A percentile compares a stretch with the other conserved stretches of the same genome.
Conservation (phyloP, 2,113 vertebrate species). For the Nestor notabilis region DNA sequence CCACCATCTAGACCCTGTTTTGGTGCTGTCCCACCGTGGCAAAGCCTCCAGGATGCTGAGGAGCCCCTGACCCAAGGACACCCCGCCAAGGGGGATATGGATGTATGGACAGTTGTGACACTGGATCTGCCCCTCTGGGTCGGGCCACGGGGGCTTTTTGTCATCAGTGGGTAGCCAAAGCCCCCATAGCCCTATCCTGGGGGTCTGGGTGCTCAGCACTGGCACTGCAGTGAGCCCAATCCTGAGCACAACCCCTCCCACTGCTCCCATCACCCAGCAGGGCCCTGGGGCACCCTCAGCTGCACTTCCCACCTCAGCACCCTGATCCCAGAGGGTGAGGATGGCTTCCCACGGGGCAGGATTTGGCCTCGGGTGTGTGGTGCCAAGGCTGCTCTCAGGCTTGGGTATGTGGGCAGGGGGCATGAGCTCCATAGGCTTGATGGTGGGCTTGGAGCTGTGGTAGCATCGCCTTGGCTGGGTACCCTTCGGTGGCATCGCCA, state of each 20-base stretch:
- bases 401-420: neutral
- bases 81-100: fast-evolving
- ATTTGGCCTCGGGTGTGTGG: neutral
- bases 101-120: neutral
- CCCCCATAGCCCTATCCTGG: neutral
- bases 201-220: neutral
- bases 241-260: too few relatives aligned
- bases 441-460: neutral
- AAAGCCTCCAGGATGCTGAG: neutral
- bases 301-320: neutral
- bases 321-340: neutral
- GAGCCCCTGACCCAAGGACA: neutral
- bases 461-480: neutral
- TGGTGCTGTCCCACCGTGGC: neutral
- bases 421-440: fast-evolving
- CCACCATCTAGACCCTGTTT: fast-evolving
- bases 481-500: fast-evolving
- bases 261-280: neutral
- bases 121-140: neutral
- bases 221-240: neutral
- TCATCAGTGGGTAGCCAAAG: neutral
- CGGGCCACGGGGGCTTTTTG: neutral
- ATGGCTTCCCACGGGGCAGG: neutral
- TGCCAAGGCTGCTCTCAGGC: neutral
- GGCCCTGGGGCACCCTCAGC: neutral